Evolutionary conservation across 2,797 vertebrate genomes (phyloP).

Genomic region (Mastacembelus armatus): DNA sequence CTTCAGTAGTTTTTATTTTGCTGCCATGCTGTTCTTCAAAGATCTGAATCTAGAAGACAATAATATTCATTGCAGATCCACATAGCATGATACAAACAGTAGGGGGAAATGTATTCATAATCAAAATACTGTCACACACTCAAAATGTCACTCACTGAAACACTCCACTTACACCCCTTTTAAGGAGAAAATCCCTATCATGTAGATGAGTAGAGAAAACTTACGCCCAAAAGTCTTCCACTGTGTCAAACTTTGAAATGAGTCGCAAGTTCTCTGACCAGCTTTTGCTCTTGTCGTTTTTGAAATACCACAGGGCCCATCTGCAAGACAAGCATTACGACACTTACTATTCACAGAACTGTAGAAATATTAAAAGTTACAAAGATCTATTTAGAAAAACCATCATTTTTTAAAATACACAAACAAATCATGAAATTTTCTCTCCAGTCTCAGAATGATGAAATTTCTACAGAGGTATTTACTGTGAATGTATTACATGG

Average conservation of each 20-base stretch:
- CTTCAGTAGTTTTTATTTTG: too few relatives aligned
- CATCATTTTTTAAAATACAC: not conserved
- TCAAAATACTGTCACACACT: too few relatives aligned
- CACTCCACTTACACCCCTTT: not conserved
- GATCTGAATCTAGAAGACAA: too few relatives aligned
- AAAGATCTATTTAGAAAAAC: not conserved
- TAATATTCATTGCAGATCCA: too few relatives aligned
- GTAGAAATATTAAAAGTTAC: not conserved
- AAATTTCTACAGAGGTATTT: not conserved
- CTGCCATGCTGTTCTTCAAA: too few relatives aligned
- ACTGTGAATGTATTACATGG: not conserved
- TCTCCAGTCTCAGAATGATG: not conserved
- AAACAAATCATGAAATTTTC: not conserved
- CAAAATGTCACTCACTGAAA: too few relatives aligned
- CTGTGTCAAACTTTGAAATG: constrained; percentile 89
- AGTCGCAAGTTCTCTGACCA: constrained; percentile 89
- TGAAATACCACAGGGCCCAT: constrained; percentile 90
- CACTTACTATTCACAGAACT: not conserved
- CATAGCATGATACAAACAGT: too few relatives aligned
- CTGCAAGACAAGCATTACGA: constrained; percentile 59
- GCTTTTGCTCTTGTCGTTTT: constrained; percentile 89
- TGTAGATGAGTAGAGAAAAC: constrained; percentile 54
- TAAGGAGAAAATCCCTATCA: not conserved
- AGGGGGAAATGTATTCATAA: too few relatives aligned
- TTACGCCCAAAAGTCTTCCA: constrained; percentile 91